phyloP scores from a whole-genome alignment of 2,113 vertebrate genomes.

The Pionites leucogaster region DNA sequence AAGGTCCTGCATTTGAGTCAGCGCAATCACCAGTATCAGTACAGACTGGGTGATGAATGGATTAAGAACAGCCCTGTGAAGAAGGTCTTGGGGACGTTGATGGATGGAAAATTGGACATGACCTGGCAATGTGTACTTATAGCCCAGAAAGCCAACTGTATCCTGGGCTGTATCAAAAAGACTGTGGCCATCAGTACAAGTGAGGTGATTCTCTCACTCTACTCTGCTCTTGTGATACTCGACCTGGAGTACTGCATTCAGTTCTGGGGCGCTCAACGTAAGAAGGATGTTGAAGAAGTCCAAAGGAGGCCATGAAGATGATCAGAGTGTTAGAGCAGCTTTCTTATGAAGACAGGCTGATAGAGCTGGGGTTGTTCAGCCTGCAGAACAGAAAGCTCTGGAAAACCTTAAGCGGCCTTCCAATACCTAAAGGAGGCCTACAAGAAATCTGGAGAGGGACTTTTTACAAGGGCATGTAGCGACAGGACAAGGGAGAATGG shows the following conservation, averaged over 20 bases:
- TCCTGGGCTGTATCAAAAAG: neutral
- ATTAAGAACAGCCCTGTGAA: neutral
- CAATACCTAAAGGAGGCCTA: neutral
- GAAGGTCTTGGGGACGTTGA: neutral
- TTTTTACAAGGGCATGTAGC: neutral
- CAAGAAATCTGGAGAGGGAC: neutral
- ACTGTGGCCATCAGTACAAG: accelerated
- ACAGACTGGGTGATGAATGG: neutral
- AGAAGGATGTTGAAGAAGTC: neutral
- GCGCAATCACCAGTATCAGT: neutral
- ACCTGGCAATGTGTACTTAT: accelerated
- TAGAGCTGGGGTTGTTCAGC: neutral
- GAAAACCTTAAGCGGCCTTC: neutral
- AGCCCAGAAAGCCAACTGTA: neutral
- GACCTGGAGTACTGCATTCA: neutral
- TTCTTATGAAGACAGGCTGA: neutral
- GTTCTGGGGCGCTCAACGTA: accelerated
- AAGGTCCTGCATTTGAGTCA: neutral
- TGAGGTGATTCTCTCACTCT: neutral
- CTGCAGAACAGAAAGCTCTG: neutral
- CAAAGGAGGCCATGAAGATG: neutral
- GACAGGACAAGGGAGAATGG: neutral
- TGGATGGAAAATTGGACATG: neutral
- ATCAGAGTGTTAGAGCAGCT: neutral
- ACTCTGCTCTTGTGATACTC: accelerated